Conservation (phyloP, 2,888 invertebrate species). For the Drosophila buzzatii region DNA sequence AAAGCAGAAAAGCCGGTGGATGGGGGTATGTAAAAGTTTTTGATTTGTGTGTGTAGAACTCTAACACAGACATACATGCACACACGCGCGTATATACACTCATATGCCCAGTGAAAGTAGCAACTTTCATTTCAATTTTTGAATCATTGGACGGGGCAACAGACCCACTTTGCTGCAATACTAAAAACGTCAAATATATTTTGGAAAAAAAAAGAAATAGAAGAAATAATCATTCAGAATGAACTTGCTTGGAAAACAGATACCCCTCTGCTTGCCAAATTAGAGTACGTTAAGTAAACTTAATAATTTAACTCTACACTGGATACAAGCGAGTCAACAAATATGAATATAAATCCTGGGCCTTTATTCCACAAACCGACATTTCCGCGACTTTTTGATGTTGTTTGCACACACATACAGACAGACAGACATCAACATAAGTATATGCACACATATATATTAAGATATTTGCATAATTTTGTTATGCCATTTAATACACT, state of each 20-base stretch:
- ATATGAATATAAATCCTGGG: not conserved
- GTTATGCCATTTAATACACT: conserved; percentile 29
- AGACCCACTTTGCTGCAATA: conserved; percentile 21
- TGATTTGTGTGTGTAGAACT: conserved; percentile 69
- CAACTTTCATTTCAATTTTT: conserved; percentile 66
- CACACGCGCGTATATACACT: not conserved
- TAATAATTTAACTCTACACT: not conserved
- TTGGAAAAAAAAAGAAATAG: conserved; percentile 4
- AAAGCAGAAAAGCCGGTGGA: not conserved
- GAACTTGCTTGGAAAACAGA: not conserved
- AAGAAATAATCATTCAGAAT: not conserved
- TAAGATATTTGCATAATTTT: conserved; percentile 45
- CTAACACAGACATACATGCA: conserved; percentile 15
- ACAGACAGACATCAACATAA: conserved; percentile 15
- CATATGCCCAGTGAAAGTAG: conserved; percentile 65
- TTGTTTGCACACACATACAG: not conserved
- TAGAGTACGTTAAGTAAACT: not conserved
- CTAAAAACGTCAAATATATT: conserved; percentile 55
- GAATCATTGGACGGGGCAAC: not conserved
- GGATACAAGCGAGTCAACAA: not conserved
- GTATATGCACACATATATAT: not conserved
- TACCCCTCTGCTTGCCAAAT: conserved; percentile 12
- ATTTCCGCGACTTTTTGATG: conserved; percentile 18
- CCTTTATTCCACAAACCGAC: not conserved
- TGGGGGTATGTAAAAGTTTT: conserved; percentile 68